A percentile compares a stretch with the other conserved stretches of the same genome.
Conservation (phyloP, 92 coral and sea anemone genomes). For the Palythoa heliodiscus region DNA sequence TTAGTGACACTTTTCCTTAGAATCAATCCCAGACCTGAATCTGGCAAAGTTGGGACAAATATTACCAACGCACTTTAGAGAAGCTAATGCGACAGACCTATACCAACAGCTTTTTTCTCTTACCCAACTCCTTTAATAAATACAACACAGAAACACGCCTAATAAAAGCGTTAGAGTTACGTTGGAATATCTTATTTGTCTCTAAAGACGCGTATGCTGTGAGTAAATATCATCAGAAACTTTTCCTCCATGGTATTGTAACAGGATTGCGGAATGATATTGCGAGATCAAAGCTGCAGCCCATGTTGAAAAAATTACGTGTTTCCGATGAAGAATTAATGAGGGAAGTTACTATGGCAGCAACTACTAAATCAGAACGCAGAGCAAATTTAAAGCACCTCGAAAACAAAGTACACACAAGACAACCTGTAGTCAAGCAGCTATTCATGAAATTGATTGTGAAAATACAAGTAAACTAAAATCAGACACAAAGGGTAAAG, state of each 20-base stretch:
- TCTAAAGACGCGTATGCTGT: conserved; percentile 52
- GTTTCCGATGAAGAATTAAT: conserved; percentile 49
- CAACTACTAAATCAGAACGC: conserved; percentile 27
- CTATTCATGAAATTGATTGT: not conserved
- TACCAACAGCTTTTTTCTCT: conserved; percentile 51
- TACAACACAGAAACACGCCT: not conserved
- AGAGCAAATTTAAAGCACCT: conserved; percentile 29
- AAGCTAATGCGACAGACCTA: conserved; percentile 55
- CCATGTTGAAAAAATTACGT: conserved; percentile 27
- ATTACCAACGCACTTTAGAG: conserved; percentile 48
- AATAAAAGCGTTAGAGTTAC: not conserved
- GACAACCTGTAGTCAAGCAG: conserved; percentile 13
- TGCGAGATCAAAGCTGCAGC: conserved; percentile 32
- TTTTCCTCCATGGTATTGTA: conserved; percentile 53
- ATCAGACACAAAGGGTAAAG: too few relatives aligned
- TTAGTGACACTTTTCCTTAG: conserved; percentile 47
- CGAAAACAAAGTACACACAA: conserved; percentile 3
- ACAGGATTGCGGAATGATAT: conserved; percentile 52
- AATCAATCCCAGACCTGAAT: conserved; percentile 44
- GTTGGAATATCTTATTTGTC: conserved; percentile 33
- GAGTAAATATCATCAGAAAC: not conserved
- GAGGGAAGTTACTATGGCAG: conserved; percentile 30
- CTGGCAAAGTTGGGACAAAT: conserved; percentile 55
- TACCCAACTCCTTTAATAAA: conserved; percentile 37
- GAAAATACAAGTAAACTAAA: conserved; percentile 3